These are phyloP conservation scores for Gerris buenoi DNA, from an alignment of 1,140 invertebrate genomes.

Conservation along the genomic window DNA sequence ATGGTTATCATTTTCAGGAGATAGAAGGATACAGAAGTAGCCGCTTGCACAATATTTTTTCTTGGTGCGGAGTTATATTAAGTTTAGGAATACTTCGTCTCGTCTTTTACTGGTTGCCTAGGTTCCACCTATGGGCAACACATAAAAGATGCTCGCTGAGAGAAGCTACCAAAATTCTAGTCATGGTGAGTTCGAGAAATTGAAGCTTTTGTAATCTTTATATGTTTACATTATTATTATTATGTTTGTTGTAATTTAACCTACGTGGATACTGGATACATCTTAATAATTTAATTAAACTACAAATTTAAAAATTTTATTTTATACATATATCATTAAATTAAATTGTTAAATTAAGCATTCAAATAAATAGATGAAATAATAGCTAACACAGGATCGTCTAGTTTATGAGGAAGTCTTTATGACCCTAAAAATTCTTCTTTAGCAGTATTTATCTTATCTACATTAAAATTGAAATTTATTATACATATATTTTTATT, in stretches of 20 bases:
- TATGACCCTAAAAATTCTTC: too few relatives aligned
- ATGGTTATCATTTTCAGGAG: slow-evolving; percentile 33
- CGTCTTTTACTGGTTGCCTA: slow-evolving; percentile 75
- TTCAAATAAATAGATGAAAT: too few relatives aligned
- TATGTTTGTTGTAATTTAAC: neutral
- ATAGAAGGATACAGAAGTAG: slow-evolving; percentile 46
- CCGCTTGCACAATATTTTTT: slow-evolving; percentile 34
- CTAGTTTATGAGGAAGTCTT: too few relatives aligned
- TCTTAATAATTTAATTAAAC: neutral
- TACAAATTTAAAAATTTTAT: neutral
- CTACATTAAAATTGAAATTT: too few relatives aligned
- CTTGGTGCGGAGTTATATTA: slow-evolving; percentile 44
- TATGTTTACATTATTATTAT: neutral
- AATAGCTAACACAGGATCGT: too few relatives aligned
- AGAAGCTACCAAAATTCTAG: slow-evolving; percentile 57
- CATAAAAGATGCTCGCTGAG: slow-evolving; percentile 49
- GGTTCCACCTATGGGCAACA: slow-evolving; percentile 56
- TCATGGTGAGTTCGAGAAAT: slow-evolving; percentile 42
- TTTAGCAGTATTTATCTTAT: too few relatives aligned
- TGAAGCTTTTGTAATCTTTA: neutral
- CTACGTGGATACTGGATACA: neutral
- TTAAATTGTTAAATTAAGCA: neutral
- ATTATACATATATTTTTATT: too few relatives aligned
- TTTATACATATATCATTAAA: neutral
- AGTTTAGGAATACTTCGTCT: slow-evolving; percentile 59